phyloP scores from a whole-genome alignment of 2,888 invertebrate species.

The Eilema griseolum region DNA sequence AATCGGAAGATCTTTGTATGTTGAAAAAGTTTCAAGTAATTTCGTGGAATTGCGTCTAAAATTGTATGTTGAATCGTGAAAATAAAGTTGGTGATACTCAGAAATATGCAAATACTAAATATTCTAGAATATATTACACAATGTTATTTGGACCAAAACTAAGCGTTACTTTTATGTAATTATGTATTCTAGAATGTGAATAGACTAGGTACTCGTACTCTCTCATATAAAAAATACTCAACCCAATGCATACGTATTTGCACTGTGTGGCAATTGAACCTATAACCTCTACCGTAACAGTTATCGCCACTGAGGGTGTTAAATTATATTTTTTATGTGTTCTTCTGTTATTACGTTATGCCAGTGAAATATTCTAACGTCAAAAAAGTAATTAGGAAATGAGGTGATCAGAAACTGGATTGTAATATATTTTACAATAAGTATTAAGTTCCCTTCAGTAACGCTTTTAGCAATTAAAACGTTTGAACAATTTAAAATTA shows the following conservation, averaged over 20 bases:
- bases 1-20: constrained; percentile 12
- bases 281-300: background rate
- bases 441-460: constrained; percentile 9
- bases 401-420: background rate
- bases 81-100: background rate
- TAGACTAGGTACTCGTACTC: no score
- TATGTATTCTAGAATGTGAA: background rate
- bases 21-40: constrained; percentile 10
- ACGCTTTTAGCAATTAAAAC: constrained; percentile 18
- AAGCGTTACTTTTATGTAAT: background rate
- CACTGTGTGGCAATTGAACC: background rate
- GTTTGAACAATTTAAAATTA: constrained; percentile 6
- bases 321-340: background rate
- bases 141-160: background rate
- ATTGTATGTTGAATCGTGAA: background rate
- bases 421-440: background rate
- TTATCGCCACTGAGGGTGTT: background rate
- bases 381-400: background rate
- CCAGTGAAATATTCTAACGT: background rate
- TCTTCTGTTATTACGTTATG: background rate
- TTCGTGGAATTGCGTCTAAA: background rate
- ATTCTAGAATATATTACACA: background rate
- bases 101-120: background rate
- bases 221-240: no score
- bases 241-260: no score